Evolutionary conservation across 2,797 vertebrate genomes (phyloP).

Genomic region (Mus minutoides): DNA sequence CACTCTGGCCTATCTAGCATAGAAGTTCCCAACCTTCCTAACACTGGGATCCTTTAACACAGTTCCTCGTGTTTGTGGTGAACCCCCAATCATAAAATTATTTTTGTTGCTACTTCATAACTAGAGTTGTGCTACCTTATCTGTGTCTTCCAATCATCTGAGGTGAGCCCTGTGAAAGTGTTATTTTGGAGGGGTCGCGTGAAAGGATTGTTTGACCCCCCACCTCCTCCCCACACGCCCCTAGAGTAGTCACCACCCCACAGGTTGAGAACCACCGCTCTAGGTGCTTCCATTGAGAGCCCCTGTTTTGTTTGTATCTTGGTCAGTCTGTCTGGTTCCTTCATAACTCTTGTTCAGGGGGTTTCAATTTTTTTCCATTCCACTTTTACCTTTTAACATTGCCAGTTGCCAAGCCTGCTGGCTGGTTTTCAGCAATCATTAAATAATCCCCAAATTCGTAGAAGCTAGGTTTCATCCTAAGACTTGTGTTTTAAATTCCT

Average conservation of each 20-base stretch:
- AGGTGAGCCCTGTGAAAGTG: background rate
- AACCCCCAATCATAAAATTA: background rate
- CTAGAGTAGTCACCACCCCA: background rate
- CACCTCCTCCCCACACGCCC: accelerated
- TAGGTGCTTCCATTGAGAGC: background rate
- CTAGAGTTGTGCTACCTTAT: background rate
- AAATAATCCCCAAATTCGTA: background rate
- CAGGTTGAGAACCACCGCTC: background rate
- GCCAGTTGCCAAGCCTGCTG: background rate
- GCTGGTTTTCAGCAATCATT: background rate
- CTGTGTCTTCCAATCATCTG: background rate
- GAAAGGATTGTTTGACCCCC: background rate
- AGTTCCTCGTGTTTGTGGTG: background rate
- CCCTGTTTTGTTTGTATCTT: background rate
- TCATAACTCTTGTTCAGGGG: background rate
- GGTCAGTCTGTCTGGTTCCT: background rate
- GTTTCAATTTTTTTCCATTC: background rate
- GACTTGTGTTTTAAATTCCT: slow-evolving; percentile 12
- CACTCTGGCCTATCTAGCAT: background rate
- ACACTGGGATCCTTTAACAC: background rate
- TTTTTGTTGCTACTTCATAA: background rate
- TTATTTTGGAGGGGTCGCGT: background rate
- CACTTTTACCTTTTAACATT: background rate
- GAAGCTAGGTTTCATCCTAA: background rate
- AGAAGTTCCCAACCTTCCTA: background rate